Evolutionary conservation across 2,888 invertebrate species (phyloP), one percentile per base, ranked within the genome.

Genomic region (Phytoseiulus persimilis): DNA sequence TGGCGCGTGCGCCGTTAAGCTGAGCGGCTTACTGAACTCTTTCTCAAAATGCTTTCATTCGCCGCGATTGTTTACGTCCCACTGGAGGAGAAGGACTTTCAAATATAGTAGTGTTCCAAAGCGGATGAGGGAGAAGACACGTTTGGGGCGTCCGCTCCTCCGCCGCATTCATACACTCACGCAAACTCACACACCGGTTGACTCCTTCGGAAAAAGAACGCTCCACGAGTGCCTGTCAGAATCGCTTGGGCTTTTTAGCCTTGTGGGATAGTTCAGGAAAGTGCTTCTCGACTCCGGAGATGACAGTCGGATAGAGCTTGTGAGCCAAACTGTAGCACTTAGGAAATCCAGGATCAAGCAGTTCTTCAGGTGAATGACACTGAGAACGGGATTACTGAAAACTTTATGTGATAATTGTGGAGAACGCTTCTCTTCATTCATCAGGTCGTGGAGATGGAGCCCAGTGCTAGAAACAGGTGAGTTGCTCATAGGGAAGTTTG

Each of bases 41-140:
- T 65, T 65, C 65, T 65, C 65, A 65, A 65, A 65, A 65, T 65
- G 65, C 65, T 65, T 65, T 65, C 65, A 65, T 65, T 65, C 65
- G 65, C 65, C 65, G 65, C 65, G 1, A 65, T 65, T 65, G 65
- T 65, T 65, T 65, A 65, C 65, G 65, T 65, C 65, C 65, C 65
- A 65, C 65, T 6, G 28, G 65, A 65, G 65, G 65, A 14, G 65
- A 65, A 65, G 18, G 65, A 65, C 65, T 65, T 23, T 65, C 65
- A 65, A 65, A 65, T 65, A 65, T 65, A 65, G 65, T 65, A 65
- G 65, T 65, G 65, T 65, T 11, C 65, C 65, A 65, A 65, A 65
- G 65, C 65, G 65, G 65, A 65, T 65, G 65, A 65, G 65, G 65
- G 65, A 65, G 65, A 65, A 65, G 65, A 65, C 65, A 65, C 65